Base-by-base conservation (phyloP, 2,888 invertebrate species). In the Ectropis crepuscularia region DNA sequence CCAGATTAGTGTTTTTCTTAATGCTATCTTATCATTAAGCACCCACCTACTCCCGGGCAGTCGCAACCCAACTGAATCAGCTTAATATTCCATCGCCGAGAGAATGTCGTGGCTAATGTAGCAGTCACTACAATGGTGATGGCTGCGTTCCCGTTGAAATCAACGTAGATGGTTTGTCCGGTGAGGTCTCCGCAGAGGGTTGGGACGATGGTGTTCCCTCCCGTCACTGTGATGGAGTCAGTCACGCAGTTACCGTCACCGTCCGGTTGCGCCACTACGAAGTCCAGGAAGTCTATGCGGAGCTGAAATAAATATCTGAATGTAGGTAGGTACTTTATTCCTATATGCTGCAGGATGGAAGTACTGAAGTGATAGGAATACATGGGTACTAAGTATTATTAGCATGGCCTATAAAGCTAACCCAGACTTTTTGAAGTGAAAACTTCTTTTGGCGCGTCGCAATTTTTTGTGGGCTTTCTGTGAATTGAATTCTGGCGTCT, bases 101-200 rank as follows among this genome's bases (percentile, higher is more conserved):
- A 90, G 75, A 95, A 94, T 0, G 94, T 87, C 4, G 94, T 94
- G 0, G 94, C 86, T 0, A 92, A 77, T 0, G 95, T 95, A 0
- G 96, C 95, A 9, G 95, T 94, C 11, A 97, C 88, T 0, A 95
- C 93, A 50, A 97, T 94, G 5, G 94, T 95, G 45, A 97, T 96
- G 0, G 96, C 94, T 16, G 90, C 90, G 28, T 94, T 94, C 0
- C 94, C 95, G 74, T 95, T 95, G 76, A 97, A 97, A 79, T 96
- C 95, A 0, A 96, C 94, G 76, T 96, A 97, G 37, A 97, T 93
- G 74, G 96, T 96, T 81, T 97, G 96, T 0, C 96, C 97, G 0
- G 95, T 94, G 83, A 97, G 96, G 80, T 96, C 96, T 0, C 97
- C 97, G 80, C 97, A 98, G 64, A 98, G 94, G 0, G 90, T 82